Evolutionary conservation across 2,888 invertebrate species (phyloP), one percentile per base, ranked within the genome.

Genomic region (Acanthococcus lagerstroemiae): DNA sequence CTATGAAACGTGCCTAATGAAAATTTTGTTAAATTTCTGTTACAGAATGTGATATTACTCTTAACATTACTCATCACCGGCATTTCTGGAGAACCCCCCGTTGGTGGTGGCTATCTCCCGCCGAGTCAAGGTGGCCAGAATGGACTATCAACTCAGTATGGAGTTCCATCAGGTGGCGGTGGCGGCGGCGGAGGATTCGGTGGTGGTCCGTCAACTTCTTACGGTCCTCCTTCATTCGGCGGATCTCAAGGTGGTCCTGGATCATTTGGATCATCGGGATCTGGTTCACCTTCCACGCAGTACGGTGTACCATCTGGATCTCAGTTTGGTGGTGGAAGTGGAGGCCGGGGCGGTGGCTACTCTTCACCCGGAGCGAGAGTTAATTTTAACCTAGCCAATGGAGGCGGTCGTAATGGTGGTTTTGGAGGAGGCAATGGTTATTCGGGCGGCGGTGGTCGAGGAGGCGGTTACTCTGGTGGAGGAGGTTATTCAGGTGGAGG

Each of bases 141-240:
- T n/a, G 22, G 37, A 5, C 56, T 45, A 50, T 65, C 65, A 5
- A 44, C 65, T 1, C 55, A 55, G 7, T 65, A 65, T 22, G 65
- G 65, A 19, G 21, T 55, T 6, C 65, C 65, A 27, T 7, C 55
- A 2, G 65, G 65, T 1, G 65, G 56, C 46, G n/a, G 25, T 22
- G 60, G 46, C 4, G 57, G 57, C 4, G 37, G 27, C 17, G 52
- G 52, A 22, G 21, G 21, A 2, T 21, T 21, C 44, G 22, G 55
- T 17, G 56, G 65, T 2, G 25, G 21, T 17, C 54, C 54, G 6
- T 54, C 63, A 21, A 30, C 63, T 22, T 30, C 52, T 15, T 54
- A 63, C 15, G 65, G 65, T 3, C 54, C 65, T 15, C 44, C 54
- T 1, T 21, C 22, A 24, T 52, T 24, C 24, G 52, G 52, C 22